Base-by-base conservation (phyloP, 2,113 vertebrate genomes). In the Pleuronectes platessa region DNA sequence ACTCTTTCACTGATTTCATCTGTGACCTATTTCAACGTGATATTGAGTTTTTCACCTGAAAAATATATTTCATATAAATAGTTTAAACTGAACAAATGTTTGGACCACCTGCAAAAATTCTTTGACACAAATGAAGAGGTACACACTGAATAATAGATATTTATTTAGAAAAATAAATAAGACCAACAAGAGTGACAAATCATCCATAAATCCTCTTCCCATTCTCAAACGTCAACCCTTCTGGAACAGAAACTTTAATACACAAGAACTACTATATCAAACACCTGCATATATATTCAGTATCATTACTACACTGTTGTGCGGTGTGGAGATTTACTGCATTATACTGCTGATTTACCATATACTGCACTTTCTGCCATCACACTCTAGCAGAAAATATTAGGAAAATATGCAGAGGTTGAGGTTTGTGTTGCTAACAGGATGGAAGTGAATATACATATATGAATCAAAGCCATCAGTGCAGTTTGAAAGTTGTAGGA, bases 81-180 rank as follows among this genome's bases (percentile, higher is more conserved):
- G 31, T 31, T 31, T 31, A 31, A 0, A 5, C 31, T 31, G 14
- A 45, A 15, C 42, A 45, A 45, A 45, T 4, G 42, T 45, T 45
- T 12, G 13, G 42, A 45, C 42, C 13, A 0, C 18, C 18, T 18
- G 6, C 18, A 20, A 45, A 20, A 5, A 23, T 15, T 18, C 13
- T 42, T 21, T 63, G 49, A 75, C 18, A 5, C 27, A 73, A 60
- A 61, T 2, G 35, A 0, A 2, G 5, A 1, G 17, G 1, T 51
- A 3, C 18, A 64, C 65, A 21, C 14, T 71, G 62, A 86, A 61
- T 68, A 72, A 68, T 31, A 69, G 14, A 35, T 58, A 72, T 89
- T 88, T 83, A 83, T 88, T 91, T 68, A 83, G 24, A 89, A 89
- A 89, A 89, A 87, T 80, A 87, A 89, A 81, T 55, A 66, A 64